Evolutionary conservation across 2,113 vertebrate genomes (phyloP), one percentile per base, ranked within the genome.

Genomic region (Halichoeres trimaculatus): DNA sequence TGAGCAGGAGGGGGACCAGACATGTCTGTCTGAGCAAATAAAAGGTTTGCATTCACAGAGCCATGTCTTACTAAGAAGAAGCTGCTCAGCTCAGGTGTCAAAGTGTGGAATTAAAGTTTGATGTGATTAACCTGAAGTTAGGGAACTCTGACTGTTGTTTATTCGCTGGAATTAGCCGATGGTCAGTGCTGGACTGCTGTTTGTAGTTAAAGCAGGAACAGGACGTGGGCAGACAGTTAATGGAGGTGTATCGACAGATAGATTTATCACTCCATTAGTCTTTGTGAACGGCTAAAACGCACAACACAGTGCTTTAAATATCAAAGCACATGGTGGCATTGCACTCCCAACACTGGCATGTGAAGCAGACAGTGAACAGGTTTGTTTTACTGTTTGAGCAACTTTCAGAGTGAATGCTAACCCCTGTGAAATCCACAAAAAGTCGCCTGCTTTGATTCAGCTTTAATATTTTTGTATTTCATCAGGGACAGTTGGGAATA

Each of bases 391-490:
- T 14, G 10, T 52, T 56, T 52, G 10, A n/a, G 9, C 35, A 24
- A 30, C 52, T 47, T 45, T 36, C 47, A 24, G 36, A 69, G 55
- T 56, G 55, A 43, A 52, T 41, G 12, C 52, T 64, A 12, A 24
- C 23, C 60, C 70, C n/a, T 36, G 10, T 57, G 23, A 76, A 72
- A n/a, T 41, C 13, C 9, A 24, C n/a, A 53, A 53, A 62, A 19
- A 17, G 54, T 30, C 20, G 48, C 26, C 36, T 38, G 38, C 55
- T 48, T 20, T 48, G 45, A 48, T n/a, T 48, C 45, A 69, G 63
- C 64, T 78, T 65, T 78, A 48, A 55, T 70, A 61, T 36, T 66
- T 36, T 22, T 47, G n/a, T 6, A 26, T 74, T 59, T 63, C 55
- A 75, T 66, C 30, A 11, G 30, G 41, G 41, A 36, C 36, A 47